Percentiles rank a stretch among this genome's conserved stretches.
These are phyloP conservation scores for Vulpes vulpes DNA, from an alignment of 2,113 vertebrate genomes.

Conservation along the genomic window DNA sequence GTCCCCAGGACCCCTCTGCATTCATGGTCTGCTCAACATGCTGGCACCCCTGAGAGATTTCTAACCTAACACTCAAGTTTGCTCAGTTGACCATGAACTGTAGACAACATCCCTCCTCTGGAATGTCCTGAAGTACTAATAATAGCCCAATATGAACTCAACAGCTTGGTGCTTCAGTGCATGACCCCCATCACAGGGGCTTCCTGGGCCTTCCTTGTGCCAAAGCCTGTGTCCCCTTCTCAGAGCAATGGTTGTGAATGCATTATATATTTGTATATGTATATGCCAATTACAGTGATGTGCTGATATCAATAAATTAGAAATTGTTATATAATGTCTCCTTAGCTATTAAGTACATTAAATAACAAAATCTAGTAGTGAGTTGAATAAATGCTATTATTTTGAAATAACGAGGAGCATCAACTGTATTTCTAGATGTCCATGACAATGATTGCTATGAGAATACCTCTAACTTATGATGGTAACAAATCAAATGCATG, in stretches of 20 bases:
- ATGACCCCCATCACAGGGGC: no score
- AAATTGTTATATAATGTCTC: background rate
- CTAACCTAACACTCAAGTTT: background rate
- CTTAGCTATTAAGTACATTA: background rate
- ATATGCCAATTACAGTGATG: background rate
- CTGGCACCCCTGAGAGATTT: background rate
- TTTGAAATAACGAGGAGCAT: background rate
- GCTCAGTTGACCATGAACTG: background rate
- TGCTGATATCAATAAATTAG: background rate
- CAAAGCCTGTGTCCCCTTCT: background rate
- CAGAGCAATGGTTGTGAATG: background rate
- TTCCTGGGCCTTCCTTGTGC: background rate
- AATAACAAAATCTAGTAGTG: background rate
- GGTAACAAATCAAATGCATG: background rate
- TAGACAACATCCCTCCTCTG: background rate
- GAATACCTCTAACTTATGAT: background rate
- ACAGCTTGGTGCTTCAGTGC: background rate
- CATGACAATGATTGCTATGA: background rate
- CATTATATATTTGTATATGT: background rate
- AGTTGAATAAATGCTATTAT: background rate
- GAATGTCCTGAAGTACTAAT: background rate
- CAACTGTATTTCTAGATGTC: background rate
- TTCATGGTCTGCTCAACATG: background rate
- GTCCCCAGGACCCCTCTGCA: background rate
- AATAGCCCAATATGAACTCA: background rate